Evolutionary conservation across 2,888 invertebrate genomes (phyloP).

Genomic region (Lapara coniferarum): DNA sequence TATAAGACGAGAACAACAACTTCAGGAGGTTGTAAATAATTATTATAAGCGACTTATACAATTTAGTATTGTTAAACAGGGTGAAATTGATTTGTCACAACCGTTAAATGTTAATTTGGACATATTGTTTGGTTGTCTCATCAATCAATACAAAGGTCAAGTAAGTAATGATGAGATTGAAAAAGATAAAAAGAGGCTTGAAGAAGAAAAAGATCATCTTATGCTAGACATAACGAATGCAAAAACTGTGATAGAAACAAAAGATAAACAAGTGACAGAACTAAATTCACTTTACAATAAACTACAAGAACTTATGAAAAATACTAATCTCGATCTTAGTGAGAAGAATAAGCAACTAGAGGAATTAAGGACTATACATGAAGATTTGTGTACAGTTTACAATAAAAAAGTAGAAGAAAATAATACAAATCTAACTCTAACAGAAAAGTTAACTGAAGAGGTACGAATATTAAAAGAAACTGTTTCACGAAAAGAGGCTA

Average conservation of each 20-base stretch:
- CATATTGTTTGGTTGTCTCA: constrained; percentile 53
- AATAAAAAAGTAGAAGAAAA: constrained; percentile 57
- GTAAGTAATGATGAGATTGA: constrained; percentile 24
- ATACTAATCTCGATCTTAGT: constrained; percentile 42
- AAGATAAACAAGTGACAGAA: constrained; percentile 48
- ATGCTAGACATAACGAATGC: constrained; percentile 47
- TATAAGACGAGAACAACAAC: constrained; percentile 59
- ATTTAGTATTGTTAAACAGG: constrained; percentile 47
- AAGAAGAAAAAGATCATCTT: constrained; percentile 46
- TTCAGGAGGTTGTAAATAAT: constrained; percentile 51
- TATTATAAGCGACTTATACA: constrained; percentile 54
- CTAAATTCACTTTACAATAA: constrained; percentile 44
- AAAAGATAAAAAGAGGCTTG: neutral
- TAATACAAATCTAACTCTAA: constrained; percentile 42
- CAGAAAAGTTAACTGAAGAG: constrained; percentile 56
- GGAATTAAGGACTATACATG: constrained; percentile 43
- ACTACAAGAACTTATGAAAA: constrained; percentile 47
- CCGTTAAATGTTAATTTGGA: constrained; percentile 50
- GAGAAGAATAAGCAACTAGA: constrained; percentile 49
- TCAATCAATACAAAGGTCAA: constrained; percentile 40
- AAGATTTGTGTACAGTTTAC: constrained; percentile 53
- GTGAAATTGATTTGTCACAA: constrained; percentile 48
- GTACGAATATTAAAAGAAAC: constrained; percentile 50
- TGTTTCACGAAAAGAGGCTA: constrained; percentile 49
- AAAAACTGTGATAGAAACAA: constrained; percentile 49